Conservation (phyloP, 2,797 vertebrate species). For the Halcyon leucocephala region DNA sequence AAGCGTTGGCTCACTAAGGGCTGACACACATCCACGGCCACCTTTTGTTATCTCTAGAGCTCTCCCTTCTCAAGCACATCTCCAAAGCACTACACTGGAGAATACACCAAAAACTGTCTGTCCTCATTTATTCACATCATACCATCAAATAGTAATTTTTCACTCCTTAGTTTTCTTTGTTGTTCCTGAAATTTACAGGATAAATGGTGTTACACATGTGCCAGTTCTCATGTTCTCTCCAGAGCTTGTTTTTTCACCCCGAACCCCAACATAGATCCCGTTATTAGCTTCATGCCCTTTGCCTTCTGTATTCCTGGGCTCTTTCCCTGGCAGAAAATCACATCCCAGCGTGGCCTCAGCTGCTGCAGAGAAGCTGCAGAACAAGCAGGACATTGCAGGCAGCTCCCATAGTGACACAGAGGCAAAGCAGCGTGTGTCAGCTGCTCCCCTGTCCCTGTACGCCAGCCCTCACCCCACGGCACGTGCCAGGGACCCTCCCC, state of each 20-base stretch:
- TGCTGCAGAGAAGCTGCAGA: background rate
- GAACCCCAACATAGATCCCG: background rate
- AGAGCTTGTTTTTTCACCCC: background rate
- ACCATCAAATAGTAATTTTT: background rate
- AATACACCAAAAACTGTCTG: background rate
- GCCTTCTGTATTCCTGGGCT: background rate
- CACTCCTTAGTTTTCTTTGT: background rate
- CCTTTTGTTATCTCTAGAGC: background rate
- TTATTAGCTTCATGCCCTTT: background rate
- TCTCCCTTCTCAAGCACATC: background rate
- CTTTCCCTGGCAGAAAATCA: background rate
- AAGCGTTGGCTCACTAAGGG: background rate
- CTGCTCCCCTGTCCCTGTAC: background rate
- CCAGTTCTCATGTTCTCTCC: background rate
- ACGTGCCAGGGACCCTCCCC: background rate
- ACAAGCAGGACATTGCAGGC: background rate
- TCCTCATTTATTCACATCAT: background rate
- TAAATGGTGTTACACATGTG: background rate
- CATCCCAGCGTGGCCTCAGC: background rate
- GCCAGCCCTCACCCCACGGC: background rate
- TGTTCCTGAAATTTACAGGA: background rate
- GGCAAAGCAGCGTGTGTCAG: background rate
- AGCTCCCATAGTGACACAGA: background rate
- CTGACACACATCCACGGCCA: background rate
- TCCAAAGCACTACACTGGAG: background rate